Evolutionary conservation across 2,888 invertebrate species (phyloP), one percentile per base, ranked within the genome.

Genomic region (Pecten maximus): DNA sequence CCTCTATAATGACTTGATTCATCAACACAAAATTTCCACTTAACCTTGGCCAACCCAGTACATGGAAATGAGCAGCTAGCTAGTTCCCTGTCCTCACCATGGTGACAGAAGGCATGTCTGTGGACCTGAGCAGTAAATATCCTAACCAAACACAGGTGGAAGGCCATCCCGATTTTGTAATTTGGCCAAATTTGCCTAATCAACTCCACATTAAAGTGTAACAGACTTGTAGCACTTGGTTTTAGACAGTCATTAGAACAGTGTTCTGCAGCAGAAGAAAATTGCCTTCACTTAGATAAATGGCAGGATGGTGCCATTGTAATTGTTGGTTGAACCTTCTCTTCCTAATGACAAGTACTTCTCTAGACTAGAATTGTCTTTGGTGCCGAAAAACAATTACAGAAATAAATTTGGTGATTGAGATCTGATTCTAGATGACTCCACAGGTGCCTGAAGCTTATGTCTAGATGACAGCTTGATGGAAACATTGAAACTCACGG

Each of bases 131-230:
- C 60, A 60, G 60, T 6, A 4, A 60, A 60, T 60, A 23, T 2
- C 6, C 60, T 48, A 48, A 19, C 48, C 12, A 12, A 48, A 48
- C n/a, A n/a, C 60, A 60, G 60, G 60, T n/a, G 60, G 60, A 60
- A n/a, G 60, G 60, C 60, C 60, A 60, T 60, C n/a, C 16, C 23
- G n/a, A 60, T 60, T 8, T 16, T 2, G 60, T 60, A 60, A 60
- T 60, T 60, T n/a, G 60, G 60, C n/a, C 19, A 60, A 60, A 60
- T 60, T 60, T 60, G 60, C 23, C 60, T 60, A 60, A 60, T 60
- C 23, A 48, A 48, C 48, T 48, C 19, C 48, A 48, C 48, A 48
- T 48, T 48, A 48, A 48, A 19, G 48, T 48, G 48, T 48, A 48
- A 48, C 48, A 48, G 48, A 15, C 12, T 48, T 48, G 16, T 48